Percentiles rank a stretch among this genome's conserved stretches.
phyloP scores from a whole-genome alignment of 2,888 invertebrate species.

The Lobophora halterata region DNA sequence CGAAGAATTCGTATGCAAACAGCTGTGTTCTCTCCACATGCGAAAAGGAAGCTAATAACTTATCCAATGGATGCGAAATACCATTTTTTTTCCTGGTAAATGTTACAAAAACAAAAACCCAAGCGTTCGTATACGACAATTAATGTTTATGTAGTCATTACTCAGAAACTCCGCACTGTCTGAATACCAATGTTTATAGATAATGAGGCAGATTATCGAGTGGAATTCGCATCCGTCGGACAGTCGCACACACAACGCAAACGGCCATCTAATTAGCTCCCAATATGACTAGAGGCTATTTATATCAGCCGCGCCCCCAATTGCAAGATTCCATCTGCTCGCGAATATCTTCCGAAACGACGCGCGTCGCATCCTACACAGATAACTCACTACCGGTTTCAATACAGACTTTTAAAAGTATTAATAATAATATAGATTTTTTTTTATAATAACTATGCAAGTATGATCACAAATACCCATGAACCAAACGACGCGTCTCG shows the following conservation, averaged over 20 bases:
- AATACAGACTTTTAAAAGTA: slow-evolving; percentile 56
- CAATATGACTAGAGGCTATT: slow-evolving; percentile 52
- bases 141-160: no score
- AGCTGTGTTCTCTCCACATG: slow-evolving; percentile 19
- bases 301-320: slow-evolving; percentile 41
- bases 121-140: no score
- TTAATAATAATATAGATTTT: slow-evolving; percentile 67
- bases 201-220: no score
- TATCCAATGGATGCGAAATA: slow-evolving; percentile 10
- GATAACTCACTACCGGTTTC: slow-evolving; percentile 55
- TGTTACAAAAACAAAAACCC: no score
- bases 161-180: no score
- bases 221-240: slow-evolving; percentile 26
- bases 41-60: slow-evolving; percentile 4
- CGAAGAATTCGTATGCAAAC: slow-evolving; percentile 26
- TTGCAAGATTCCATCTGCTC: slow-evolving; percentile 33
- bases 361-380: slow-evolving; percentile 43
- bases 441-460: slow-evolving; percentile 72
- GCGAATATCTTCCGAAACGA: slow-evolving; percentile 27
- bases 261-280: slow-evolving; percentile 45
- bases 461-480: slow-evolving; percentile 76
- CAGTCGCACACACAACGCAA: slow-evolving; percentile 30
- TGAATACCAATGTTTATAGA: no score
- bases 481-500: slow-evolving; percentile 70
- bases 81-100: no score